A percentile compares a stretch with the other conserved stretches of the same genome.
phyloP scores from a whole-genome alignment of 2,113 vertebrate species.

The Pseudolaguvia tuberculata region DNA sequence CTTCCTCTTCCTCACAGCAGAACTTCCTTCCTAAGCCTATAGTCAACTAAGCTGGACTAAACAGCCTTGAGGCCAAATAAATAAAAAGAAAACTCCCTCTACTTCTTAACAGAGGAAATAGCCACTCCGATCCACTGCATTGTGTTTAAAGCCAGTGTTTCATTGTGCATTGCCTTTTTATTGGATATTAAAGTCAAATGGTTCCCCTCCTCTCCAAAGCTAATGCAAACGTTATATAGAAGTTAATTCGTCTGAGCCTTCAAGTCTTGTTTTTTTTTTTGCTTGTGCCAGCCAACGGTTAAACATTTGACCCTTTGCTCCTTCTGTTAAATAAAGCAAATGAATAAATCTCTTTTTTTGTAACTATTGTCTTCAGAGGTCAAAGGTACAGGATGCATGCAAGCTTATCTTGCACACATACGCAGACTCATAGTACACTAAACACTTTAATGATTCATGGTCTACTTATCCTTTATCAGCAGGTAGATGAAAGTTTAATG shows the following conservation, averaged over 20 bases:
- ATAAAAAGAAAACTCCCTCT: constrained; percentile 18
- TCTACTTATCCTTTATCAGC: constrained; percentile 56
- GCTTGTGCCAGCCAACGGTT: constrained; percentile 30
- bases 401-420: constrained; percentile 35
- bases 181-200: background rate
- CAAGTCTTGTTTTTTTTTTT: constrained; percentile 11
- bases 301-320: constrained; percentile 41
- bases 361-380: constrained; percentile 39
- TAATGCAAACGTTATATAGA: constrained; percentile 17
- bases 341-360: constrained; percentile 21
- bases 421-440: constrained; percentile 21
- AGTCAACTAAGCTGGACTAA: constrained; percentile 43
- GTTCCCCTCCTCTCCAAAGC: background rate
- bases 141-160: constrained; percentile 13
- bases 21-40: constrained; percentile 65
- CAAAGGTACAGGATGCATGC: constrained; percentile 54
- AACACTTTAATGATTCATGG: constrained; percentile 67
- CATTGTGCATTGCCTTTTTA: background rate
- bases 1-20: constrained; percentile 59
- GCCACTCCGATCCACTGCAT: background rate
- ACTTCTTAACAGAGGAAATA: constrained; percentile 3
- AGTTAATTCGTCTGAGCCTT: constrained; percentile 14
- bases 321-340: constrained; percentile 21
- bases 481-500: constrained; percentile 69
- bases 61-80: constrained; percentile 28